phyloP scores from a whole-genome alignment of 2,888 invertebrate genomes.

The Drosophila pseudotakahashii region DNA sequence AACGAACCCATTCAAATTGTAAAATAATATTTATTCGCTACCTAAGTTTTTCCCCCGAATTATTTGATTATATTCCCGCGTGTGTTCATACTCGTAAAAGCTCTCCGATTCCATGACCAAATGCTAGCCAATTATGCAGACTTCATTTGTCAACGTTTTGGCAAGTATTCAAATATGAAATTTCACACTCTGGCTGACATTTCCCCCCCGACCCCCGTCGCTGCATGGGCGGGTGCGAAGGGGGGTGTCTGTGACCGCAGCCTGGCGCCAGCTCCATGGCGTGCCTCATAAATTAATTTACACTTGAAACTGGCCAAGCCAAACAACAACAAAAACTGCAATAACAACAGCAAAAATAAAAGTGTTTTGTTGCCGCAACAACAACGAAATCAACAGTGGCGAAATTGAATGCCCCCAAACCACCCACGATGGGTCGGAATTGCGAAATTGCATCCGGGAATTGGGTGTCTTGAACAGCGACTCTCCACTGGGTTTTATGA shows the following conservation, averaged over 20 bases:
- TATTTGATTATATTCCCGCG: neutral
- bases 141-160: constrained; percentile 65
- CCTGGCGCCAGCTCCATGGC: constrained; percentile 65
- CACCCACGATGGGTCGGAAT: constrained; percentile 33
- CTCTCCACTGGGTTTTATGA: neutral
- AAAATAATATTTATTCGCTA: too few species aligned
- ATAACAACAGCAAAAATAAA: constrained; percentile 27
- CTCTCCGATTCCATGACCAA: constrained; percentile 30
- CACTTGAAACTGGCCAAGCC: constrained; percentile 72
- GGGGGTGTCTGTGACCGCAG: constrained; percentile 47
- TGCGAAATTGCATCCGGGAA: constrained; percentile 33
- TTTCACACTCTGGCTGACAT: constrained; percentile 75
- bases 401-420: constrained; percentile 27
- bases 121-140: constrained; percentile 64
- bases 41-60: too few species aligned
- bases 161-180: constrained; percentile 69
- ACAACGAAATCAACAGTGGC: constrained; percentile 42
- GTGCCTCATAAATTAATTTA: constrained; percentile 78
- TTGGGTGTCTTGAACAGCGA: constrained; percentile 10
- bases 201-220: constrained; percentile 18
- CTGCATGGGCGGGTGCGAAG: constrained; percentile 17
- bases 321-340: constrained; percentile 41
- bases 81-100: constrained; percentile 8
- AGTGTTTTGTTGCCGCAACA: constrained; percentile 35
- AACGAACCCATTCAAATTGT: too few species aligned